These are phyloP conservation scores for Atta colombica DNA, from an alignment of 1,140 invertebrate species.

Conservation along the genomic window DNA sequence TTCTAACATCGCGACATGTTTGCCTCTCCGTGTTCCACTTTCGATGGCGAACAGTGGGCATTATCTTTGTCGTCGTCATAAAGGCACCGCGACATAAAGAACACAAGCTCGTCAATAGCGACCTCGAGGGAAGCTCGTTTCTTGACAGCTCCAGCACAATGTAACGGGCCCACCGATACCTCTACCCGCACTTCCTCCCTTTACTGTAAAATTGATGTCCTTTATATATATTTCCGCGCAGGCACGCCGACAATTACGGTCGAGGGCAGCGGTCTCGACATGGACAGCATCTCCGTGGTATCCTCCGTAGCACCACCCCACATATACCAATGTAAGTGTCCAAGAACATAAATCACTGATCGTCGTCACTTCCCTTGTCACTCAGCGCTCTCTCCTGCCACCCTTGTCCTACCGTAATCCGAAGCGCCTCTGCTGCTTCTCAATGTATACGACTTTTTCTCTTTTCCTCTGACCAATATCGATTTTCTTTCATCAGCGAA, in stretches of 20 bases:
- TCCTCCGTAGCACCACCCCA: conserved; percentile 91
- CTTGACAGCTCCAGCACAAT: conserved; percentile 30
- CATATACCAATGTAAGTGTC: conserved; percentile 93
- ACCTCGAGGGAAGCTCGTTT: conserved; percentile 54
- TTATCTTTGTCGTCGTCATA: neutral
- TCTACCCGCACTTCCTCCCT: conserved; percentile 16
- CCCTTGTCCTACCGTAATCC: neutral
- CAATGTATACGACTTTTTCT: conserved; percentile 37
- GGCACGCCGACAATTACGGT: conserved; percentile 90
- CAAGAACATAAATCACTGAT: conserved; percentile 77
- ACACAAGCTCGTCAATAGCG: conserved; percentile 49
- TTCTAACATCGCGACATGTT: conserved; percentile 11
- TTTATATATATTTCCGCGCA: conserved; percentile 83
- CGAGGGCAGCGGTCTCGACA: conserved; percentile 89
- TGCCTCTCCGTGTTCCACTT: conserved; percentile 13
- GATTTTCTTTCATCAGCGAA: conserved; percentile 12
- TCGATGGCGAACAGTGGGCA: neutral
- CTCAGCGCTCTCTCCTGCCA: conserved; percentile 18
- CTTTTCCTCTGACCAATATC: neutral
- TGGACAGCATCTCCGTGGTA: conserved; percentile 91
- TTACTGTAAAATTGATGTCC: conserved; percentile 50
- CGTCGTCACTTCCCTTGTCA: conserved; percentile 46
- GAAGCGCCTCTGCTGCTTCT: conserved; percentile 37
- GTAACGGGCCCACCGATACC: conserved; percentile 2
- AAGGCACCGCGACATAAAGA: conserved; percentile 60